Conservation (phyloP, 2,113 vertebrate genomes). For the Notechis scutatus region DNA sequence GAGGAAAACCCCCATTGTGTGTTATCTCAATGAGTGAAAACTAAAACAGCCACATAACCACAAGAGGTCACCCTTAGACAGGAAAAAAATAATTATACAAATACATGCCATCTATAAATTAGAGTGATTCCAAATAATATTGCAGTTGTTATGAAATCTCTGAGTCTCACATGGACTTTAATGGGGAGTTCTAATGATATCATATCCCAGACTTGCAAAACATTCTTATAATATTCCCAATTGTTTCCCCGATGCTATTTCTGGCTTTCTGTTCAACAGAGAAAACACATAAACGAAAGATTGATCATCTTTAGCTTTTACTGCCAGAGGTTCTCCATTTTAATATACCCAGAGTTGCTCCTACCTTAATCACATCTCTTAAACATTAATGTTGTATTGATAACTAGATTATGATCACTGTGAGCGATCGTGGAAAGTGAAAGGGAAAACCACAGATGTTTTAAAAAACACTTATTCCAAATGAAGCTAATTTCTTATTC, state of each 20-base stretch:
- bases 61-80: constrained; percentile 11
- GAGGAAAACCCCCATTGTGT: background rate
- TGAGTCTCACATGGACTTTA: background rate
- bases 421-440: background rate
- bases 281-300: background rate
- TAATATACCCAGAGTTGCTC: background rate
- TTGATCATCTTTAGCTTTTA: background rate
- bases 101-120: background rate
- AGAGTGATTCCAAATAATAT: background rate
- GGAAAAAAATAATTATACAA: background rate
- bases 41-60: background rate
- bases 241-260: background rate
- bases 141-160: background rate
- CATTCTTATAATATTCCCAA: background rate
- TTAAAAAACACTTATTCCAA: background rate
- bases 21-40: background rate
- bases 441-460: background rate
- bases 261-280: background rate
- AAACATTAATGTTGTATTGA: background rate
- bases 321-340: background rate
- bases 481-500: background rate
- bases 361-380: background rate
- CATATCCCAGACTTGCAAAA: background rate
- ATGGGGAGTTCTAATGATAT: background rate
- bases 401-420: background rate